A percentile compares a stretch with the other conserved stretches of the same genome.
These are phyloP conservation scores for Tanytarsus gracilentus DNA, from an alignment of 2,888 invertebrate species.

Conservation along the genomic window DNA sequence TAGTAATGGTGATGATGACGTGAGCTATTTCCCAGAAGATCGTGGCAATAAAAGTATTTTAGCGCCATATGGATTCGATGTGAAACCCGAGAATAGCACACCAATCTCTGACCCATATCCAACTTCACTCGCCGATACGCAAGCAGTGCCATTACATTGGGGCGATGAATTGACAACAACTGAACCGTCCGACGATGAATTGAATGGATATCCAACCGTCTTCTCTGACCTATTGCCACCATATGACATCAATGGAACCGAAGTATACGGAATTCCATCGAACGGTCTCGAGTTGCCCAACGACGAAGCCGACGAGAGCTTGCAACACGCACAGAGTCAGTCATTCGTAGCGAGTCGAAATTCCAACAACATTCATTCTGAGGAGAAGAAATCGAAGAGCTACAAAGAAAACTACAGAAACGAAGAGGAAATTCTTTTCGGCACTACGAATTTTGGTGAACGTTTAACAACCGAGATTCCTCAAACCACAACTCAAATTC, in stretches of 20 bases:
- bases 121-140: constrained; percentile 40
- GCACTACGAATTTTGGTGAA: constrained; percentile 21
- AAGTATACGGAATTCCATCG: constrained; percentile 36
- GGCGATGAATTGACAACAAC: constrained; percentile 38
- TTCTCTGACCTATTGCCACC: constrained; percentile 34
- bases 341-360: constrained; percentile 55
- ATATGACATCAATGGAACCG: constrained; percentile 29
- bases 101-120: constrained; percentile 39
- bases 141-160: constrained; percentile 45
- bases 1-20: constrained; percentile 40
- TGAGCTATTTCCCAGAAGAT: constrained; percentile 40
- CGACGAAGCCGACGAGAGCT: constrained; percentile 51
- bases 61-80: constrained; percentile 45
- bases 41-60: constrained; percentile 41
- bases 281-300: constrained; percentile 43
- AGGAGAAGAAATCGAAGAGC: constrained; percentile 29
- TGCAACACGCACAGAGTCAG: constrained; percentile 61
- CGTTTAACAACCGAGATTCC: constrained; percentile 7
- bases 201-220: constrained; percentile 16
- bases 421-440: constrained; percentile 22
- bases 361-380: constrained; percentile 32
- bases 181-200: constrained; percentile 18
- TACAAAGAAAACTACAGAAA: constrained; percentile 29
- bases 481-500: constrained; percentile 28
- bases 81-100: constrained; percentile 45